Evolutionary conservation across 35 echinoderm and acorn worm genomes (phyloP).

Genomic region (Apostichopus parvimensis): DNA sequence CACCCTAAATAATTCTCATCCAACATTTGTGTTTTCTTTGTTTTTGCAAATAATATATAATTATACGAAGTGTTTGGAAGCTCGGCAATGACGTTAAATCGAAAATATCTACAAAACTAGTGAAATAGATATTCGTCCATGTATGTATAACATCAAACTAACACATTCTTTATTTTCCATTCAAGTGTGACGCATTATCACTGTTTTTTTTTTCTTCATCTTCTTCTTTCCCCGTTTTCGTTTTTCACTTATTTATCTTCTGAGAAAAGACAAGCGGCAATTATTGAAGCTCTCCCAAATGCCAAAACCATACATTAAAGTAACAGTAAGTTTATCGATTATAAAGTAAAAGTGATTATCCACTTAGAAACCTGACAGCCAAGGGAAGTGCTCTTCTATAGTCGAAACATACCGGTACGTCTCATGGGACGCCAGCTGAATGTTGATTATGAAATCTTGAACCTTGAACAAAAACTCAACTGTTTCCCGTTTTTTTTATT

Average conservation of each 20-base stretch:
- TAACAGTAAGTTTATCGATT: background rate
- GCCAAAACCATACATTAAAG: background rate
- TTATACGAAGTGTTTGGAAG: too few relatives aligned
- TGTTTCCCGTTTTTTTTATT: too few relatives aligned
- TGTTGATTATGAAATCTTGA: background rate
- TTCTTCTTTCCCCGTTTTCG: background rate
- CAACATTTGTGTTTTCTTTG: too few relatives aligned
- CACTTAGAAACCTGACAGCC: background rate
- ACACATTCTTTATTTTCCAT: too few relatives aligned
- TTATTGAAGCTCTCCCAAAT: background rate
- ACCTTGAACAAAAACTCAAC: too few relatives aligned
- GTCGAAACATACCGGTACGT: background rate
- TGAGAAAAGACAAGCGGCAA: background rate
- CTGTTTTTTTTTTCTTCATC: background rate
- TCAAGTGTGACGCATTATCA: too few relatives aligned
- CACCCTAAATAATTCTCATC: too few relatives aligned
- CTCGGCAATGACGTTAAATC: too few relatives aligned
- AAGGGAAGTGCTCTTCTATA: background rate
- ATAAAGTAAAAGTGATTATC: background rate
- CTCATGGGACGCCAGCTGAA: background rate
- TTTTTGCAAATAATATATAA: too few relatives aligned
- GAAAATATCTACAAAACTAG: too few relatives aligned
- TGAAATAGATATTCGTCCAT: too few relatives aligned
- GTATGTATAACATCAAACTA: too few relatives aligned
- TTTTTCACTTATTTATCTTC: background rate